Evolutionary conservation across 1,140 invertebrate species (phyloP), one percentile per base, ranked within the genome.

Genomic region (Grapholita molesta): DNA sequence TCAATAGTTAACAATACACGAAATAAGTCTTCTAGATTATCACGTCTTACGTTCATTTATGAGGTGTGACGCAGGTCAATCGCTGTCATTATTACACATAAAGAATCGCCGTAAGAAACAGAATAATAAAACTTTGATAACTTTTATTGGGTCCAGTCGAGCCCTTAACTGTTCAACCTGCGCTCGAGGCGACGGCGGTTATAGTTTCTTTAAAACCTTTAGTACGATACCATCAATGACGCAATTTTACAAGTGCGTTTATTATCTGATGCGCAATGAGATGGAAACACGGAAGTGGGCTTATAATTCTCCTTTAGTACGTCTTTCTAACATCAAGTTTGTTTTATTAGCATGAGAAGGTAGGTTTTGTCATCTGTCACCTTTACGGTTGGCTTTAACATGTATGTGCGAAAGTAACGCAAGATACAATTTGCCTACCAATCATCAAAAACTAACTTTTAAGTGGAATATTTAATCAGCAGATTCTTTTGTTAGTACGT

Each of bases 201-300:
- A 48, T 48, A 15, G 42, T 48, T 42, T 48, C 6, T 21, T 48
- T 48, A 0, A 48, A 7, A 15, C 42, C 42, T 48, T 21, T 9
- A 48, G 15, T 48, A 0, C 8, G 55, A 61, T 61, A 61, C 25
- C 24, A 61, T 61, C 55, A 15, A 6, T 61, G 55, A 61, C 25
- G 55, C 15, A 61, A 61, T 61, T 48, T 61, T 30, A 28, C 55
- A 30, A 61, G 25, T 61, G 55, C 55, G 55, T 61, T 6, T 32
- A 28, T 57, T 25, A 28, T 28, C 24, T 25, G 55, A 61, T 61
- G 55, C n/a, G 25, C 55, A 28, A 61, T 61, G 55, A 25, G 15
- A 15, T 61, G 55, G 55, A 18, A 61, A 48, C 21, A 28, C 55
- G 55, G 25, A 61, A 61, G 55, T 61, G 12, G 12, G 21, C 7